phyloP scores from a whole-genome alignment of 1,140 invertebrate species.

The Trichoplusia ni region DNA sequence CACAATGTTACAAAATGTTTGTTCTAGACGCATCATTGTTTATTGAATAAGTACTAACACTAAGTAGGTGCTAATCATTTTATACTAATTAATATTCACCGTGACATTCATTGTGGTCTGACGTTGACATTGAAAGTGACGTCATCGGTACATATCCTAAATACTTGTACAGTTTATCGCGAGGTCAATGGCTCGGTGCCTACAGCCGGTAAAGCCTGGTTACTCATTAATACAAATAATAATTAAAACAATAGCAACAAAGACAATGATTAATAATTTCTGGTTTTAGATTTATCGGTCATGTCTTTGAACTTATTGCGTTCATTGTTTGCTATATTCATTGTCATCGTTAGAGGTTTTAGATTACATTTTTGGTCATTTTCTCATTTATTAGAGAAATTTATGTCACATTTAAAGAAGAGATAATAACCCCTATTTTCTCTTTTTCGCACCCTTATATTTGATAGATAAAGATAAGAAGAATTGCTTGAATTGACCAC shows the following conservation, averaged over 20 bases:
- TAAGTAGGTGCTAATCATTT: no score
- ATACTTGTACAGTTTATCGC: slow-evolving; percentile 31
- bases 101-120: not conserved
- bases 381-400: no score
- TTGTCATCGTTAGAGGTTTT: no score
- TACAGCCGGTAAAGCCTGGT: slow-evolving; percentile 17
- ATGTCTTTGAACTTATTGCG: not conserved
- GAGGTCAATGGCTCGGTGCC: slow-evolving; percentile 32
- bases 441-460: no score
- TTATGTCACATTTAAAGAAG: no score
- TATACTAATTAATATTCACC: not conserved
- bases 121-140: slow-evolving; percentile 40
- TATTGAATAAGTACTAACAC: not conserved
- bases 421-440: no score
- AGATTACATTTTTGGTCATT: no score
- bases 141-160: slow-evolving; percentile 36
- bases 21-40: not conserved
- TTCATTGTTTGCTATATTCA: no score
- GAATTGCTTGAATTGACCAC: no score
- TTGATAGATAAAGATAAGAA: no score
- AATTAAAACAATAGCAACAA: slow-evolving; percentile 29
- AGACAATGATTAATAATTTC: slow-evolving; percentile 29
- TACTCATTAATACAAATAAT: slow-evolving; percentile 32
- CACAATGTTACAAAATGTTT: no score
- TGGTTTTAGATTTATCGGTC: slow-evolving; percentile 4